Evolutionary conservation across 2,888 invertebrate species (phyloP), one percentile per base, ranked within the genome.

Genomic region (Pollenia angustigena): DNA sequence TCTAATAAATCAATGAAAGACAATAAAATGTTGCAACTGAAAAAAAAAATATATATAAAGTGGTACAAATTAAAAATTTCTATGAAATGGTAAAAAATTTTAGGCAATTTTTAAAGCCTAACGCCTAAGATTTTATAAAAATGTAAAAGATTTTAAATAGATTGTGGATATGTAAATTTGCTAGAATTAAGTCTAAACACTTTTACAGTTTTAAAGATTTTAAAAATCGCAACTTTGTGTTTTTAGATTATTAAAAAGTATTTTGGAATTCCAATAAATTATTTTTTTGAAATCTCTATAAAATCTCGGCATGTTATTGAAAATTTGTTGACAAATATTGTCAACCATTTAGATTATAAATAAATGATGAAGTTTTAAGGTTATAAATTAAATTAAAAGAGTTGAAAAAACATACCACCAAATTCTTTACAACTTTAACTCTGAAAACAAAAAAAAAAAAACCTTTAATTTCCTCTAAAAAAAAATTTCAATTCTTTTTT

Each of bases 381-480:
- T 66, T 18, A 56, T 72, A 50, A 72, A 8, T 74, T 58, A 74
- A 66, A 32, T 56, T 42, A 23, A 60, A 16, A 48, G 40, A 42
- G 40, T 40, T 62, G 11, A 74, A 40, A 40, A 14, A 18, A 11
- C 2, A 0, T 16, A 50, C 18, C 10, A 52, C 64, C 42, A 64
- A 72, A 62, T 50, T 69, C 16, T 58, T 44, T 48, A 16, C 11
- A 2, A 48, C 48, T 32, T 32, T 6, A 32, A 32, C 32, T 32
- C 32, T 32, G 46, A 74, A 74, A 12, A 74, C 69, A 62, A 58
- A 74, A 58, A 48, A n/a, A 48, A n/a, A 18, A 84, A 78, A 79
- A 68, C 50, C 66, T 84, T 74, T 44, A 52, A 79, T 79, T 52
- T 79, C 64, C 56, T 56, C 32, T 1, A 75, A 60, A 79, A 74